Percentiles rank a stretch among this genome's conserved stretches.
Conservation (phyloP, 1,140 invertebrate genomes). For the Asobara japonica region DNA sequence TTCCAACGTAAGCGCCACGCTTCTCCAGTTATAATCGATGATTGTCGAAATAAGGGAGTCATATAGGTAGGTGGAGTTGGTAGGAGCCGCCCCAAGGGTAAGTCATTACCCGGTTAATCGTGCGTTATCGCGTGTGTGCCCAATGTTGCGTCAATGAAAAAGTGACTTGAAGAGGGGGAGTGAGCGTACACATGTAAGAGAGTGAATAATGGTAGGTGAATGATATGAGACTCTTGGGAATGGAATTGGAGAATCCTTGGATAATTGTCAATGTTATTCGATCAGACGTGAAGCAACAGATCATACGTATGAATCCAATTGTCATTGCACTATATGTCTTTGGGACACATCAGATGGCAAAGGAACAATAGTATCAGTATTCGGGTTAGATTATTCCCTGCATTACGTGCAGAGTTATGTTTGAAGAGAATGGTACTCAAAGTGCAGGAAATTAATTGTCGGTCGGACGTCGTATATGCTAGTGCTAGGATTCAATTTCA, state of each 20-base stretch:
- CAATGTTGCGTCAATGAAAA: slow-evolving; percentile 67
- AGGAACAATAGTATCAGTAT: slow-evolving; percentile 8
- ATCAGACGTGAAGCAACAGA: slow-evolving; percentile 59
- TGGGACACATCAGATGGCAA: neutral
- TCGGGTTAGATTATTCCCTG: neutral
- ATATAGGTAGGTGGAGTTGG: neutral
- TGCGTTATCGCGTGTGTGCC: slow-evolving; percentile 66
- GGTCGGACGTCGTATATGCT: neutral
- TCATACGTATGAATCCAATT: slow-evolving; percentile 39
- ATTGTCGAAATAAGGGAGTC: slow-evolving; percentile 9
- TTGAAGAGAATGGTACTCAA: slow-evolving; percentile 21
- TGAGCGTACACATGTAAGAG: slow-evolving; percentile 40
- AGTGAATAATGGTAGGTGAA: slow-evolving; percentile 40
- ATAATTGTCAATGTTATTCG: slow-evolving; percentile 61
- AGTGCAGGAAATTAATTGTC: slow-evolving; percentile 37
- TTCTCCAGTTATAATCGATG: slow-evolving; percentile 20
- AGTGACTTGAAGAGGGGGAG: slow-evolving; percentile 54
- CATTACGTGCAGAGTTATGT: slow-evolving; percentile 29
- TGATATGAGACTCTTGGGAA: slow-evolving; percentile 22
- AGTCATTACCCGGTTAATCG: slow-evolving; percentile 67
- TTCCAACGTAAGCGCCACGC: neutral
- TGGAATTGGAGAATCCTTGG: slow-evolving; percentile 47
- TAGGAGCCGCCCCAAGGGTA: slow-evolving; percentile 38
- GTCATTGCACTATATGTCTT: neutral
- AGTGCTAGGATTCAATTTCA: neutral